Conservation (phyloP, 2,113 vertebrate species). For the Carassius auratus region DNA sequence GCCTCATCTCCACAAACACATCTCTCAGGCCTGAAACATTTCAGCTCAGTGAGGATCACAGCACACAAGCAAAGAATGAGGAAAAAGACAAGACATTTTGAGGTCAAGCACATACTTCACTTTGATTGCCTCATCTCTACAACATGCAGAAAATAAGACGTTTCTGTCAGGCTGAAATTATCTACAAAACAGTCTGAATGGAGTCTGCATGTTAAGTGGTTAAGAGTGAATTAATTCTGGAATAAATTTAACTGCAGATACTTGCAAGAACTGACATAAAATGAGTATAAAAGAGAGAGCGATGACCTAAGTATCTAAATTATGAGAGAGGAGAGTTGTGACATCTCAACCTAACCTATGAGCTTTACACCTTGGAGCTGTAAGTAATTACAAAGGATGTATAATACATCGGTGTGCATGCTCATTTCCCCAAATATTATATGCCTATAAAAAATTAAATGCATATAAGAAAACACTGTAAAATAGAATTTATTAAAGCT, state of each 20-base stretch:
- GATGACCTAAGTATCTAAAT: not conserved
- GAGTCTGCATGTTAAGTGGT: conserved; percentile 18
- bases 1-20: conserved; percentile 75
- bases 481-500: not conserved
- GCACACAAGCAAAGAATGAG: conserved; percentile 3
- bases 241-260: not conserved
- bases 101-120: not conserved
- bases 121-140: conserved; percentile 11
- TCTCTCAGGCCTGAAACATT: conserved; percentile 70
- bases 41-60: conserved; percentile 6
- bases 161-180: not conserved
- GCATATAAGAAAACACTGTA: not conserved
- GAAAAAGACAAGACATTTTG: conserved; percentile 7
- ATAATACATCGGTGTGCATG: not conserved
- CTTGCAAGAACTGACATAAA: not conserved
- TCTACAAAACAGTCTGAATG: conserved; percentile 8
- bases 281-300: not conserved
- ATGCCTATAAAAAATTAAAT: no score
- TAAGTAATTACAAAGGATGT: no score
- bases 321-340: not conserved
- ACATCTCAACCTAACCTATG: not conserved
- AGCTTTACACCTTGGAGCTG: not conserved
- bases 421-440: not conserved
- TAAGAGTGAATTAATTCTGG: not conserved
- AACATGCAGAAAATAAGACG: not conserved